Conservation (phyloP, 2,113 vertebrate species). For the Paratilapia polleni region DNA sequence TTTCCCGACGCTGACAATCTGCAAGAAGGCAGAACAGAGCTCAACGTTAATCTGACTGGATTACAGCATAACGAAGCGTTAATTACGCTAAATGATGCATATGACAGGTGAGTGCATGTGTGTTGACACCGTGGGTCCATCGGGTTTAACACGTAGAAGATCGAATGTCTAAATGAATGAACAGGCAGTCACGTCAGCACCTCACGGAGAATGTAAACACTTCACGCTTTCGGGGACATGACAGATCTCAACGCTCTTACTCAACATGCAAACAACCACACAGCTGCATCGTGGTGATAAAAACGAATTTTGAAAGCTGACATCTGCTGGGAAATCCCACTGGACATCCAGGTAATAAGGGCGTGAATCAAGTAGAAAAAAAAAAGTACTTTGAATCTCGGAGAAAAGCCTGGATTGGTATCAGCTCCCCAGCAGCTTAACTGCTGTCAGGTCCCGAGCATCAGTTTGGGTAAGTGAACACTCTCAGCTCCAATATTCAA, state of each 20-base stretch:
- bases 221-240: slow-evolving; percentile 15
- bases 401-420: not conserved
- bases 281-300: slow-evolving; percentile 17
- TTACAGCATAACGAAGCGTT: slow-evolving; percentile 42
- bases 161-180: slow-evolving; percentile 55
- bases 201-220: slow-evolving; percentile 23
- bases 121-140: not conserved
- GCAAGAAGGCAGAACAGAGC: slow-evolving; percentile 52
- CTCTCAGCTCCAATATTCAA: not conserved
- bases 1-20: slow-evolving; percentile 98
- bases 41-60: slow-evolving; percentile 59
- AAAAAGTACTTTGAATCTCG: not conserved
- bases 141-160: slow-evolving; percentile 26
- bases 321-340: slow-evolving; percentile 56
- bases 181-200: slow-evolving; percentile 2
- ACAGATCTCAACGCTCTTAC: slow-evolving; percentile 1
- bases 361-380: slow-evolving; percentile 6
- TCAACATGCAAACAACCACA: not conserved
- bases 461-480: not conserved
- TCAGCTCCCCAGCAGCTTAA: not conserved
- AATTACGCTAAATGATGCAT: slow-evolving; percentile 45
- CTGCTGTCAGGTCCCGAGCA: not conserved
- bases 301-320: slow-evolving; percentile 54
- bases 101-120: slow-evolving; percentile 31
- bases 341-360: slow-evolving; percentile 37